Base-by-base conservation (phyloP, 2,888 invertebrate genomes). In the Hirudinaria manillensis region DNA sequence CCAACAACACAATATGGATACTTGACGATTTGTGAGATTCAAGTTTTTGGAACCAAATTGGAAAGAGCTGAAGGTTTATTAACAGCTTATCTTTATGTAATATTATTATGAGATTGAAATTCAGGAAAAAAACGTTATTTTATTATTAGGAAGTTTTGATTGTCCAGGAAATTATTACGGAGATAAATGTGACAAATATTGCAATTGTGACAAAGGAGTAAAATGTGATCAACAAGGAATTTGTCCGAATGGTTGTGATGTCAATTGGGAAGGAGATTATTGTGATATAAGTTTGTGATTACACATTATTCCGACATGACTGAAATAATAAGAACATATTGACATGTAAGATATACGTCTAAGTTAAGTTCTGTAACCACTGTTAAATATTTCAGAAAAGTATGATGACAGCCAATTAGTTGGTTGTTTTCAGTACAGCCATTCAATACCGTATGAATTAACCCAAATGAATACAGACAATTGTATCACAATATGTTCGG, bases 171-270 rank as follows among this genome's bases (percentile, higher is more conserved):
- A 29, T 61, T 61, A 61, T 61, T 61, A 61, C 29, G 61, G 61
- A 61, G 4, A 61, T 27, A 61, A 27, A 6, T 61, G 61, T 61
- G 61, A 61, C 29, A 61, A 61, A 61, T 29, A 27, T 24, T 61
- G 61, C 29, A 61, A 61, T 61, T 61, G 61, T 61, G 24, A 61
- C 61, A 61, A 61, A 61, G 29, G 29, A 2, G 24, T 61, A 19
- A 24, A 24, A 61, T 61, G 61, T 61, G 61, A 61, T 61, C 24
- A 61, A 10, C 24, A 61, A 27, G 61, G 61, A 61, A 61, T 29
- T 27, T 61, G 61, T 61, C 24, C 24, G 29, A 61, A 61, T 61
- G 61, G 61, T 27, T 61, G 61, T 61, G 61, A 61, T 27, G 61
- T 6, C 24, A 29, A 29, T n/a, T 61, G 61, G 61, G 29, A 29